Evolutionary conservation across 2,113 vertebrate species (phyloP), one percentile per base, ranked within the genome.

Genomic region (Pelodiscus sinensis): DNA sequence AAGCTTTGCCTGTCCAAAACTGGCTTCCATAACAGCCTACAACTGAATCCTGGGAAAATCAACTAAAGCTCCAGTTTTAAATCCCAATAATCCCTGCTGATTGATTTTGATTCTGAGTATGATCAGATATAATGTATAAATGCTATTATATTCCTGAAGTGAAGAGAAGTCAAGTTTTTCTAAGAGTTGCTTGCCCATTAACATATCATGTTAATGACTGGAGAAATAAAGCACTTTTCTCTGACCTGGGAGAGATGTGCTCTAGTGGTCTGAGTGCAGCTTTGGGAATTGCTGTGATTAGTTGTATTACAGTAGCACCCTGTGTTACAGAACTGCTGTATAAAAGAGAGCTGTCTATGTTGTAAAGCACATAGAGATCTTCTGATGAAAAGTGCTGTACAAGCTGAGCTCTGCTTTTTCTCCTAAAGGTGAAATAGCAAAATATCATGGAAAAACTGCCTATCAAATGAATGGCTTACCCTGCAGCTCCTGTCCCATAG

Each of bases 1-100:
- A n/a, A 9, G 9, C 1, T 4, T 4, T 1, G 24, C 90, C 10
- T 27, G 78, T 55, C 84, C 78, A 65, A 68, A 8, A 21, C 78
- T 1, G 8, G 31, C 2, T 87, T 77, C 11, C 5, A 44, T 8
- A 88, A 71, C 38, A 9, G 9, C 2, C 84, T 73, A 80, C 88
- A 62, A 75, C 31, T 31, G 62, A 27, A 16, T 81, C 81, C 73
- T 52, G n/a, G 60, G 3, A 6, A 54, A 73, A 1, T n/a, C 55
- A 81, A 89, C 71, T 18, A 71, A 55, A 78, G 12, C 38, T 50
- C 5, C 38, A 9, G 7, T 55, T 38, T 52, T 3, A 22, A 2
- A 35, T 51, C 6, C 31, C 22, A 89, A 81, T 91, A 85, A 84
- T 62, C 85, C 15, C 14, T 84, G 82, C 92, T 87, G 90, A 78